A percentile compares a stretch with the other conserved stretches of the same genome.
Evolutionary conservation across 2,888 invertebrate species (phyloP).

Genomic region (Lordiphosa andalusiaca): DNA sequence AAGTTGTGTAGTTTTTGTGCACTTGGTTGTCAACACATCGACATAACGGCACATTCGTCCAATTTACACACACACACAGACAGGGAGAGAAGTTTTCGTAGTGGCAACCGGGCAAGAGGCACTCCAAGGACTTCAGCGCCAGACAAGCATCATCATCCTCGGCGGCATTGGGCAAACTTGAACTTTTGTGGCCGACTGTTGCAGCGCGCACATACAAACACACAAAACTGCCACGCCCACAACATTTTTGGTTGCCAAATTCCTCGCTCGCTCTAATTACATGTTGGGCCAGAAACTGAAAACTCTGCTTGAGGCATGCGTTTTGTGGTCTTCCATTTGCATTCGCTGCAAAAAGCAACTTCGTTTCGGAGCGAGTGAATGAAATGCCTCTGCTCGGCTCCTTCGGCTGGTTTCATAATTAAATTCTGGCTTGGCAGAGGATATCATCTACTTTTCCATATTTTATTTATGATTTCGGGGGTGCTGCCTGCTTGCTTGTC

Average conservation of each 20-base stretch:
- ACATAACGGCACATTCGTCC: slow-evolving; percentile 71
- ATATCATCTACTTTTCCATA: slow-evolving; percentile 35
- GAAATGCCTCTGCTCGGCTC: slow-evolving; percentile 41
- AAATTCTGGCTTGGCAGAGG: slow-evolving; percentile 3
- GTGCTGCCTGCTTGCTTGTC: slow-evolving; percentile 28
- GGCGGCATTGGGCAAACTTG: slow-evolving; percentile 58
- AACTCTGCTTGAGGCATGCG: slow-evolving; percentile 64
- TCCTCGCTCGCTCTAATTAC: slow-evolving; percentile 68
- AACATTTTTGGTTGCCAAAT: slow-evolving; percentile 66
- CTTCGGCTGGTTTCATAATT: slow-evolving; percentile 3
- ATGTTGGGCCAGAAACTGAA: slow-evolving; percentile 51
- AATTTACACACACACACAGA: slow-evolving; percentile 60
- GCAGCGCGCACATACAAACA: slow-evolving; percentile 16
- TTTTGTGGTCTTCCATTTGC: slow-evolving; percentile 69
- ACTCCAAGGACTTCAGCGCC: slow-evolving; percentile 53
- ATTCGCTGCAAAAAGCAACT: slow-evolving; percentile 50
- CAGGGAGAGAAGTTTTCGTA: slow-evolving; percentile 33
- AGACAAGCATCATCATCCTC: slow-evolving; percentile 48
- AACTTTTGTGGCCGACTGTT: slow-evolving; percentile 64
- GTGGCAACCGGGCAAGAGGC: slow-evolving; percentile 33
- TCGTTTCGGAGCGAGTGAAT: slow-evolving; percentile 55
- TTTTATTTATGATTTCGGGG: slow-evolving; percentile 65
- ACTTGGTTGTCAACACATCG: slow-evolving; percentile 71
- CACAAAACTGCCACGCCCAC: slow-evolving; percentile 64
- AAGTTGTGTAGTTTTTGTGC: slow-evolving; percentile 35